Conservation (phyloP, 2,888 invertebrate species). For the Hirtodrosophila cameraria region DNA sequence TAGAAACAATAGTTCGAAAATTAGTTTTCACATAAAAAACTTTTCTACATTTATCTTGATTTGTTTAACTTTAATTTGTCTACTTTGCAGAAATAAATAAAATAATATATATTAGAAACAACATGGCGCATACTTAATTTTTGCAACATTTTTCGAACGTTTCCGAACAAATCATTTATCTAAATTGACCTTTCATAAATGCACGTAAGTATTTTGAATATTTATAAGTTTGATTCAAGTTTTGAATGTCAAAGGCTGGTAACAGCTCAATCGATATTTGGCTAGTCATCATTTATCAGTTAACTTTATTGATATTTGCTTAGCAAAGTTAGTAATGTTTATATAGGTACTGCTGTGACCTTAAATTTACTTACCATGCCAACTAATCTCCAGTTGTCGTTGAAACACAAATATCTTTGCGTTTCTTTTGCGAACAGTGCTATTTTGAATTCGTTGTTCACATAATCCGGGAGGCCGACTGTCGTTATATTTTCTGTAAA, state of each 20-base stretch:
- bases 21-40: too few species aligned
- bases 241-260: neutral
- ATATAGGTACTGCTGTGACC: neutral
- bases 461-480: conserved; percentile 83
- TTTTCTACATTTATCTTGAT: too few species aligned
- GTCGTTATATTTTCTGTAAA: conserved; percentile 84
- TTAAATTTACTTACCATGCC: conserved; percentile 86
- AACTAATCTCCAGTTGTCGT: conserved; percentile 89
- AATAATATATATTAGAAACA: too few species aligned
- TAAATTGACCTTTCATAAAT: neutral
- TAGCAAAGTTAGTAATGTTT: neutral
- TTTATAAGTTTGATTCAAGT: neutral
- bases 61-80: too few species aligned
- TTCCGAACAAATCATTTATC: neutral
- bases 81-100: too few species aligned
- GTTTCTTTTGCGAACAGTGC: conserved; percentile 87
- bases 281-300: neutral
- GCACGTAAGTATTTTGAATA: neutral
- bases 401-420: conserved; percentile 91
- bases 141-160: too few species aligned
- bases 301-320: conserved; percentile 6
- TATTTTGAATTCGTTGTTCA: conserved; percentile 84
- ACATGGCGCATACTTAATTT: too few species aligned
- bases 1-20: too few species aligned
- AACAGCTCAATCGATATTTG: neutral